A percentile compares a stretch with the other conserved stretches of the same genome.
phyloP scores from a whole-genome alignment of 2,797 vertebrate species.

The Poecilia velifera region DNA sequence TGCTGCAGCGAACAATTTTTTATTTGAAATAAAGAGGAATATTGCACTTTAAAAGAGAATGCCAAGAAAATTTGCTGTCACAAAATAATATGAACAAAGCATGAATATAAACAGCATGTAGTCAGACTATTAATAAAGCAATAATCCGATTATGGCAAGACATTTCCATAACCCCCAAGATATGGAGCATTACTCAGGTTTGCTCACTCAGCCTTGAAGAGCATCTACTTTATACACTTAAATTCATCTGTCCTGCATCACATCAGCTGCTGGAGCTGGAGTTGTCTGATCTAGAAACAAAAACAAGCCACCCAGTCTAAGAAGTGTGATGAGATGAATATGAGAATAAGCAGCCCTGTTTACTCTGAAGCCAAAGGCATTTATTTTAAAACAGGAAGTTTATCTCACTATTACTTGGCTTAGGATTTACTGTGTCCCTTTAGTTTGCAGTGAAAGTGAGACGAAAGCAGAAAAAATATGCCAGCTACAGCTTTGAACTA shows the following conservation, averaged over 20 bases:
- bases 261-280: not conserved
- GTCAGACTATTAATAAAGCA: not conserved
- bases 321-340: not conserved
- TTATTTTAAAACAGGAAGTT: not conserved
- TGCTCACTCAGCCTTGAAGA: not conserved
- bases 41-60: not conserved
- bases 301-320: not conserved
- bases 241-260: not conserved
- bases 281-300: not conserved
- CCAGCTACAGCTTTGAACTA: conserved; percentile 22
- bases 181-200: not conserved
- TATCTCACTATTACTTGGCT: not conserved
- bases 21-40: not conserved
- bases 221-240: not conserved
- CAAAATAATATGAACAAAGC: not conserved
- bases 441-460: not conserved
- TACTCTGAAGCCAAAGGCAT: not conserved
- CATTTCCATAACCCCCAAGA: not conserved
- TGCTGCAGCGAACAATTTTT: not conserved
- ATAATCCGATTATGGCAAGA: not conserved
- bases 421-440: not conserved
- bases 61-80: not conserved
- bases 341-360: not conserved
- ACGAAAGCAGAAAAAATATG: not conserved
- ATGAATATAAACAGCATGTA: not conserved